phyloP scores from a whole-genome alignment of 2,113 vertebrate genomes.

The Myocastor coypus region DNA sequence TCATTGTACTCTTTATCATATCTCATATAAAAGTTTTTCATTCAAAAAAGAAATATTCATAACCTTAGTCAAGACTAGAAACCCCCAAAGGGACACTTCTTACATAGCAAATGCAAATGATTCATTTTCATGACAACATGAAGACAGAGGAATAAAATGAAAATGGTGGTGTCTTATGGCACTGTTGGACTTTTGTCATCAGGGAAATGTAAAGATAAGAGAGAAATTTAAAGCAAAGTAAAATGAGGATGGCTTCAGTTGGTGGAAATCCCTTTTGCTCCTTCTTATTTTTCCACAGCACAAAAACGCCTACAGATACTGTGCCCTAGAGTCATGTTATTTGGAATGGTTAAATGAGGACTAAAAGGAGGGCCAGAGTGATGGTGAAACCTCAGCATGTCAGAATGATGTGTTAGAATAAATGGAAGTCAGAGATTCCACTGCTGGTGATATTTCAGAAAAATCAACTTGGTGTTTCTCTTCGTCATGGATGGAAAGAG shows the following conservation, averaged over 20 bases:
- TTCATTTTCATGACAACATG: slow-evolving; percentile 53
- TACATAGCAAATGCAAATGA: slow-evolving; percentile 33
- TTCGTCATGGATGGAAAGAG: neutral
- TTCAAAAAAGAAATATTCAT: neutral
- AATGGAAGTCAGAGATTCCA: neutral
- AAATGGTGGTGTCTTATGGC: neutral
- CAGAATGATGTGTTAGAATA: neutral
- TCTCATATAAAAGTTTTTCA: neutral
- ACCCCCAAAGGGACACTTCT: neutral
- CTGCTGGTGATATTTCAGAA: neutral
- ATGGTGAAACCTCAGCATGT: neutral
- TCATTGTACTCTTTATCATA: neutral
- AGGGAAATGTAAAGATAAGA: slow-evolving; percentile 54
- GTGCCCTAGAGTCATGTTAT: neutral
- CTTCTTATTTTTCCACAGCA: neutral
- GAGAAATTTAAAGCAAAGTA: slow-evolving; percentile 59
- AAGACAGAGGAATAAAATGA: slow-evolving; percentile 18
- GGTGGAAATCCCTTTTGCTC: neutral
- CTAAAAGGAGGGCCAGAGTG: neutral
- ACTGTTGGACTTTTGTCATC: neutral
- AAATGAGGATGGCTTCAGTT: neutral
- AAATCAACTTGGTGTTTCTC: neutral
- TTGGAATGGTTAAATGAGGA: neutral
- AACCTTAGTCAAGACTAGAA: no score
- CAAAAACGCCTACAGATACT: rapidly evolving